Evolutionary conservation across 2,113 vertebrate species (phyloP).

Genomic region (Dasyornis broadbenti): DNA sequence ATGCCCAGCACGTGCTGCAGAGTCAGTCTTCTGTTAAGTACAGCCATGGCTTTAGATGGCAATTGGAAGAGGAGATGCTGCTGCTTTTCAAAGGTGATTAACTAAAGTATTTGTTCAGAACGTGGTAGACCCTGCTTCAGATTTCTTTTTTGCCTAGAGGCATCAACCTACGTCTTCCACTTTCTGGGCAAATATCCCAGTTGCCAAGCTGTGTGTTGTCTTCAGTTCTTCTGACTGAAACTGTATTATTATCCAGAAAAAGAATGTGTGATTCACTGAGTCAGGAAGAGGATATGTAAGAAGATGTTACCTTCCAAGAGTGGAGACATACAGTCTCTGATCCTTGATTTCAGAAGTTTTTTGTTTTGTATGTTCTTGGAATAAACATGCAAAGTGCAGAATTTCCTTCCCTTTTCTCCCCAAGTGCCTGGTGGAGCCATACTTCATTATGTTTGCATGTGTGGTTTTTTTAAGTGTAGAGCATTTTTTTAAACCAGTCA

Average conservation of each 20-base stretch:
- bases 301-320: background rate
- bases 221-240: constrained; percentile 18
- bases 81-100: background rate
- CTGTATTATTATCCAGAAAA: background rate
- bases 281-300: background rate
- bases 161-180: constrained; percentile 18
- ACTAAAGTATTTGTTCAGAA: constrained; percentile 3
- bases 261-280: background rate
- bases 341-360: background rate
- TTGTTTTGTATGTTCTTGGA: background rate
- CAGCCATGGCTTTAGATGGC: background rate
- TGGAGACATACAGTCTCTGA: background rate
- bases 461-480: background rate
- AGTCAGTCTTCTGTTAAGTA: background rate
- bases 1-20: background rate
- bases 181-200: background rate
- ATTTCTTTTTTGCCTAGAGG: constrained; percentile 18
- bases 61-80: background rate
- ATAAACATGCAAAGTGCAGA: background rate
- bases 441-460: background rate
- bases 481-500: background rate
- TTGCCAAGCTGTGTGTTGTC: background rate
- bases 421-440: background rate
- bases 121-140: constrained; percentile 25
- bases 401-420: background rate